Evolutionary conservation across 1,140 invertebrate species (phyloP), one percentile per base, ranked within the genome.

Genomic region (Philopotamus ludificatus): DNA sequence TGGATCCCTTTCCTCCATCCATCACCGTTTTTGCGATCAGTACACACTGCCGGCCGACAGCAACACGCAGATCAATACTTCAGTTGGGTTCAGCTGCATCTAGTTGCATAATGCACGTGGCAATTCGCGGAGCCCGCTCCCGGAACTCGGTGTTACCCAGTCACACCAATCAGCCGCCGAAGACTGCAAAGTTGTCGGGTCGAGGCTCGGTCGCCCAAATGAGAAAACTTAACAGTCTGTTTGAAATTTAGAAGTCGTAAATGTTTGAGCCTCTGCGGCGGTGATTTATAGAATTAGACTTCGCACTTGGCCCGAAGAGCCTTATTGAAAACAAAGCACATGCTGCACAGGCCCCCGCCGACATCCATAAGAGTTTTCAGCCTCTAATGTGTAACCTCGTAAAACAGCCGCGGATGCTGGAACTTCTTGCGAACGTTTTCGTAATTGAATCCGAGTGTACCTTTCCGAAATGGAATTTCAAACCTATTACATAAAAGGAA

Each of bases 151-250:
- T n/a, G 1, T 2, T 18, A 18, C 47, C 47, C 10, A 18, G 21
- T 15, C 47, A 21, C 15, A 49, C 10, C n/a, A 21, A 49, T 9
- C 3, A 21, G 22, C n/a, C 10, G 22, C 23, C 50, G 21, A 12
- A 26, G n/a, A 51, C 34, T 47, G 22, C 51, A 50, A 59, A 63
- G 15, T 42, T 51, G 21, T 10, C 44, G n/a, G n/a, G 26, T 51
- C 51, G 44, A 59, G 20, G 26, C 42, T 16, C 42, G 45, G 59
- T 49, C 59, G 42, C 45, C 20, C 16, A 59, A 65, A 60, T 58
- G 63, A 65, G 54, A 65, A 65, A 65, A 59, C 63, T 65, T 65
- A 65, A 59, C 55, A 57, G 63, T 60, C 55, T 44, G 54, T 60
- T 58, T 18, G 18, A 60, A 65, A 65, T 65, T 65, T 65, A 65